Evolutionary conservation across 2,113 vertebrate genomes (phyloP), one percentile per base, ranked within the genome.

Genomic region (Nematolebias whitei): DNA sequence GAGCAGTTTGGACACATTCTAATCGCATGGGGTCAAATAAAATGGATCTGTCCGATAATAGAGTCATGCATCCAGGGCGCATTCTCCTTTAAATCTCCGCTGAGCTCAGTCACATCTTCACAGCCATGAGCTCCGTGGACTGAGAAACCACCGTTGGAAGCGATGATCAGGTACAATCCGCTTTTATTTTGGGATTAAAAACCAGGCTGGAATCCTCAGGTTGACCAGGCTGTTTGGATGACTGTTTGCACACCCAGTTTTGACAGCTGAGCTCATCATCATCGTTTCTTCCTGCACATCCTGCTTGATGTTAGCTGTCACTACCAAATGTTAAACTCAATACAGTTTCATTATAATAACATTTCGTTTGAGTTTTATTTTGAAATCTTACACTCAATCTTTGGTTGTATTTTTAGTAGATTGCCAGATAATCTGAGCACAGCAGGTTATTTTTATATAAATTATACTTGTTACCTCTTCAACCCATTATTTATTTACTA

Each of bases 241-340:
- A 15, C 61, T 8, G 50, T 54, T 50, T 63, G 51, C 71, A 75
- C 75, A 73, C 73, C 83, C 80, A 75, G 68, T 39, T 86, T 65
- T 80, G 83, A 85, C 82, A 80, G 85, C 82, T 85, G 83, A 77
- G 63, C 64, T 64, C 82, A 66, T 55, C 72, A 41, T 40, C n/a
- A 19, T n/a, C 50, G 15, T n/a, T 26, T 35, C 2, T 35, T 35
- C 9, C 52, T 32, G 18, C 52, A 13, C 12, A 54, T 3, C 29
- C 52, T 13, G 11, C 5, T 19, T 54, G 18, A 54, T 19, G 29
- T 54, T 35, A 1, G 12, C 35, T 19, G 15, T 54, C 32, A 54
- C 3, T 4, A 35, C 32, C 32, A 2, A 35, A 10, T 35, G 5
- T 35, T 35, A 8, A 44, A 47, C 9, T 1, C 12, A 1, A 9